Percentiles rank a stretch among this genome's conserved stretches.
Conservation (phyloP, 2,888 invertebrate species). For the Acleris sparsana region DNA sequence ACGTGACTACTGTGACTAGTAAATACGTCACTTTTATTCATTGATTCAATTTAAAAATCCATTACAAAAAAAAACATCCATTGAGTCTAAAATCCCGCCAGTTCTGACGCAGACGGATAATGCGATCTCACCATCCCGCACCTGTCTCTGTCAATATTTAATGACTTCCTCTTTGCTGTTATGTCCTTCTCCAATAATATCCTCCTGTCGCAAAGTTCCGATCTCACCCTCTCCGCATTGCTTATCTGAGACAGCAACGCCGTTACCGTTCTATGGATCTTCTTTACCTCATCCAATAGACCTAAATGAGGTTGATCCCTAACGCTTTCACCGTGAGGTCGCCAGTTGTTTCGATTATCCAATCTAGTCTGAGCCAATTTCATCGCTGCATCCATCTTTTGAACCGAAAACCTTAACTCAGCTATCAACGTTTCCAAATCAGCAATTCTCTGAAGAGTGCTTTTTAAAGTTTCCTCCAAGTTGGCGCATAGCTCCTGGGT, state of each 20-base stretch:
- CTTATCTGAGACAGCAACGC: conserved; percentile 86
- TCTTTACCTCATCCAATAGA: conserved; percentile 89
- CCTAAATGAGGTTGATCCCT: conserved; percentile 92
- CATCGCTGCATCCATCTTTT: conserved; percentile 91
- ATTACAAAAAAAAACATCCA: background rate
- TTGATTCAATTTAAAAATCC: too few species aligned
- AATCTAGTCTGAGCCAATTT: conserved; percentile 95
- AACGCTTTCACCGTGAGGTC: conserved; percentile 93
- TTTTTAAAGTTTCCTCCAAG: conserved; percentile 87
- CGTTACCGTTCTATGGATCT: conserved; percentile 87
- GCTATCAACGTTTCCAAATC: conserved; percentile 90
- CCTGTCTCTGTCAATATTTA: conserved; percentile 87
- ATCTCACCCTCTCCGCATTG: conserved; percentile 84
- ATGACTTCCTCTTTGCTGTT: conserved; percentile 87
- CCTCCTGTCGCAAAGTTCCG: conserved; percentile 82
- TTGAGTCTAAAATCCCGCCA: conserved; percentile 80
- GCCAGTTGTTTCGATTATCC: conserved; percentile 87
- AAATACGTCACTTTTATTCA: too few species aligned
- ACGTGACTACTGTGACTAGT: too few species aligned
- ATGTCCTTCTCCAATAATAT: conserved; percentile 86
- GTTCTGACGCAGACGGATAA: conserved; percentile 87
- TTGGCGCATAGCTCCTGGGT: conserved; percentile 89
- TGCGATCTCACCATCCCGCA: conserved; percentile 86
- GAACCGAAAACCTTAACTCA: conserved; percentile 86
- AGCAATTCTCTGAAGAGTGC: conserved; percentile 89